Evolutionary conservation across 2,797 vertebrate species (phyloP), one percentile per base, ranked within the genome.

Genomic region (Hippoglossus hippoglossus): DNA sequence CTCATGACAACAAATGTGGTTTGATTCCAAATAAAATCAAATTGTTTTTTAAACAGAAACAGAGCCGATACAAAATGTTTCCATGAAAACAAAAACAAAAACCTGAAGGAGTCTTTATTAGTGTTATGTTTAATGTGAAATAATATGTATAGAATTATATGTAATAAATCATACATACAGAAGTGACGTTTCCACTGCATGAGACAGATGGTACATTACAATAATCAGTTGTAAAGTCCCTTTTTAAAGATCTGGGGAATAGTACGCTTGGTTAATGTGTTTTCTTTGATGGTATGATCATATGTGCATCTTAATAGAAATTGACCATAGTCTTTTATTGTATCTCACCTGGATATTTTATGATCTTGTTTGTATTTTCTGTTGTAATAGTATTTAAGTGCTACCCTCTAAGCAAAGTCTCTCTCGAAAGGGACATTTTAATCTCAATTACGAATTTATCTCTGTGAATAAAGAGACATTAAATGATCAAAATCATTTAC

Each of bases 1-100:
- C 50, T 28, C 34, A 67, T 39, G 51, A 57, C 34, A 46, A 62
- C 21, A 53, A 62, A 67, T 6, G 16, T 2, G 15, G 11, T 62
- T 70, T 53, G 15, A 59, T 21, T 46, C 41, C 67, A 11, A n/a
- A 18, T 24, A 12, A 13, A 60, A 53, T 41, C 0, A 64, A 59
- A 41, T 49, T 6, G 36, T 28, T 41, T 22, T 60, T 25, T n/a
- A 22, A 60, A 25, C n/a, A 24, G 5, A 15, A 70, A n/a, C 18
- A 51, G 24, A 60, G 39, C 28, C 9, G n/a, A 34, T 46, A n/a
- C 26, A 54, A 31, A 60, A n/a, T 18, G 58, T 34, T 19, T 7
- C 4, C 41, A 10, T 8, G 52, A 64, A 4, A 19, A 19, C 16
- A 25, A 12, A 52, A 9, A 24, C 0, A 28, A 55, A 52, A 57